These are phyloP conservation scores for Eupithecia abbreviata DNA, from an alignment of 2,888 invertebrate species.

Conservation along the genomic window DNA sequence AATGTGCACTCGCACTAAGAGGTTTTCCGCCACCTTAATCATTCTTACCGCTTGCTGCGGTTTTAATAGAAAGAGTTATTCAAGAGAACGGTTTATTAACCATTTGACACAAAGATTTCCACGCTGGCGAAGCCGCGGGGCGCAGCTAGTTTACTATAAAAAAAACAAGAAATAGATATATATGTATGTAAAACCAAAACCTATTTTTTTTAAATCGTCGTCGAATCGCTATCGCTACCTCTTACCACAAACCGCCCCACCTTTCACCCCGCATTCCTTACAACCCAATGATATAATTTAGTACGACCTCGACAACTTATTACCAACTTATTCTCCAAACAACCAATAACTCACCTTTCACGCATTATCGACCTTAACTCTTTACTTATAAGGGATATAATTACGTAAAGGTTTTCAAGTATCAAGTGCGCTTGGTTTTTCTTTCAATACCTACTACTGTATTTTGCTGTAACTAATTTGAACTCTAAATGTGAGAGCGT, in stretches of 20 bases:
- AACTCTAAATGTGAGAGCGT: background rate
- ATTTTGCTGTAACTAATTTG: background rate
- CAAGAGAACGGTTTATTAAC: no score
- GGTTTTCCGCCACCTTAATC: no score
- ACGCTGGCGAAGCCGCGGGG: no score
- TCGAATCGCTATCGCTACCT: slow-evolving; percentile 27
- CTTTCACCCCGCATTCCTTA: slow-evolving; percentile 39
- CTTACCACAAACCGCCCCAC: slow-evolving; percentile 22
- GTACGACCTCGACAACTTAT: slow-evolving; percentile 36
- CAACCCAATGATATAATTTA: slow-evolving; percentile 43
- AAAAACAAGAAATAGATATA: no score
- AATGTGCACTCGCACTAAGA: no score
- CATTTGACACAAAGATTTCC: no score
- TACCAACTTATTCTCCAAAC: slow-evolving; percentile 36
- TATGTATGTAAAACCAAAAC: no score
- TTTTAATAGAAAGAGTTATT: no score
- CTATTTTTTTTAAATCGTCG: no score
- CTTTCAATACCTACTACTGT: slow-evolving; percentile 1
- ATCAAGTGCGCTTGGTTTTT: slow-evolving; percentile 14
- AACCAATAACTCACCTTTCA: slow-evolving; percentile 25
- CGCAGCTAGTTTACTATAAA: no score
- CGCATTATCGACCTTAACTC: slow-evolving; percentile 22
- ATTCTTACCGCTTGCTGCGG: no score
- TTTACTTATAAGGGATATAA: slow-evolving; percentile 1
- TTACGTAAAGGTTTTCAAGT: slow-evolving; percentile 13